Conservation (phyloP, 2,797 vertebrate species). For the Orestias chungarensis region DNA sequence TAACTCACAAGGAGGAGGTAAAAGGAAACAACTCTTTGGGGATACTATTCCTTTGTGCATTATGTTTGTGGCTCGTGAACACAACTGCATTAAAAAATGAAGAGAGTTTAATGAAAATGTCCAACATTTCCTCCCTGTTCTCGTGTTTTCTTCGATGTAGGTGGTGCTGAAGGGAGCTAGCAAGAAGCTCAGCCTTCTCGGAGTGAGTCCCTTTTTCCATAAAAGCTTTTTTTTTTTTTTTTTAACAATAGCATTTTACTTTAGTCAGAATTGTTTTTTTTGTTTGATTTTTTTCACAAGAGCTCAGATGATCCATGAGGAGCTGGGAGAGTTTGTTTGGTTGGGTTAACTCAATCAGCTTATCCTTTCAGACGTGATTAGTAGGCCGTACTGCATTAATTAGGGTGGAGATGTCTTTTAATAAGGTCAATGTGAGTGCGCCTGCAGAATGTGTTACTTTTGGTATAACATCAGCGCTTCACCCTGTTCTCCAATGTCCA, state of each 20-base stretch:
- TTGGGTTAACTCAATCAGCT: constrained; percentile 35
- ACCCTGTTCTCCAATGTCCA: background rate
- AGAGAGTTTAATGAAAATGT: background rate
- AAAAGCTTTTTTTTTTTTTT: background rate
- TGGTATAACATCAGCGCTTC: constrained; percentile 37
- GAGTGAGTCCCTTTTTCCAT: constrained; percentile 70
- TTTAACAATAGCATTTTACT: constrained; percentile 8
- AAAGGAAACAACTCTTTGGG: background rate
- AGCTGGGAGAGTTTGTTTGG: constrained; percentile 6
- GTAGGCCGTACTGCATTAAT: constrained; percentile 22
- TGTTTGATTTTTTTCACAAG: constrained; percentile 9
- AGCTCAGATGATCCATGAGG: constrained; percentile 24
- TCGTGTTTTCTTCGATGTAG: constrained; percentile 53
- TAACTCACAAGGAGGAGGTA: background rate
- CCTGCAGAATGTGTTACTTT: constrained; percentile 30
- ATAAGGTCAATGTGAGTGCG: constrained; percentile 17
- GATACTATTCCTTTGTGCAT: constrained; percentile 8
- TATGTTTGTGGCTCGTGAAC: background rate
- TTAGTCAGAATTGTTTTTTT: no score
- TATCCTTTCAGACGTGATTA: constrained; percentile 36
- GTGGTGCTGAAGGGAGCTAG: constrained; percentile 85
- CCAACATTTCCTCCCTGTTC: constrained; percentile 3
- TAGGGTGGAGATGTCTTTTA: constrained; percentile 30
- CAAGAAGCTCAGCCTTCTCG: constrained; percentile 85
- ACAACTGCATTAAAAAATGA: constrained; percentile 4